Conservation (phyloP, 2,113 vertebrate genomes). For the Marcusenius ussheri region DNA sequence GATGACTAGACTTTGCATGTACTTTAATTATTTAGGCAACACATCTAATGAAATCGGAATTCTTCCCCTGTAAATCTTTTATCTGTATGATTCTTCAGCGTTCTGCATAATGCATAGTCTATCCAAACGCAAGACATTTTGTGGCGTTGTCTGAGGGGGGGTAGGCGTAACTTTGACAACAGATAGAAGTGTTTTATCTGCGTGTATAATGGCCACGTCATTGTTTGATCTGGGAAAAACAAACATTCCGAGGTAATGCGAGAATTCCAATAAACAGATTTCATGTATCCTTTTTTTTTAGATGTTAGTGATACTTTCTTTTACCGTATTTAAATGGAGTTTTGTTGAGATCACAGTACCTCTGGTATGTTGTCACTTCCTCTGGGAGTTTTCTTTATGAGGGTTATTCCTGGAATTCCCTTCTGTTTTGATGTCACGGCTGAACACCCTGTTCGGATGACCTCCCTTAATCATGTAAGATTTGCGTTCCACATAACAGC, state of each 20-base stretch:
- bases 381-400: background rate
- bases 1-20: background rate
- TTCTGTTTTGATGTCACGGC: background rate
- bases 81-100: background rate
- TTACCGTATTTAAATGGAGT: background rate
- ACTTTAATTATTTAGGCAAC: background rate
- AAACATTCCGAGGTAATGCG: background rate
- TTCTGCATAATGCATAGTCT: background rate
- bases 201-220: background rate
- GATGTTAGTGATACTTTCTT: background rate
- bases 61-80: background rate
- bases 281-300: background rate
- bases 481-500: background rate
- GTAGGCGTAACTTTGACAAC: background rate
- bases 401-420: background rate
- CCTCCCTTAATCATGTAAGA: background rate
- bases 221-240: background rate
- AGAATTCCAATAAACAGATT: background rate
- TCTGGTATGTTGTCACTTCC: background rate
- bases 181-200: background rate
- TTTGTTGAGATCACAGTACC: background rate
- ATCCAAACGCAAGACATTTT: background rate
- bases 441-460: background rate
- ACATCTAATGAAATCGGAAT: background rate
- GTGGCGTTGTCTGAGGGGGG: background rate